Base-by-base conservation (phyloP, 2,888 invertebrate species). In the Buathra laborator region DNA sequence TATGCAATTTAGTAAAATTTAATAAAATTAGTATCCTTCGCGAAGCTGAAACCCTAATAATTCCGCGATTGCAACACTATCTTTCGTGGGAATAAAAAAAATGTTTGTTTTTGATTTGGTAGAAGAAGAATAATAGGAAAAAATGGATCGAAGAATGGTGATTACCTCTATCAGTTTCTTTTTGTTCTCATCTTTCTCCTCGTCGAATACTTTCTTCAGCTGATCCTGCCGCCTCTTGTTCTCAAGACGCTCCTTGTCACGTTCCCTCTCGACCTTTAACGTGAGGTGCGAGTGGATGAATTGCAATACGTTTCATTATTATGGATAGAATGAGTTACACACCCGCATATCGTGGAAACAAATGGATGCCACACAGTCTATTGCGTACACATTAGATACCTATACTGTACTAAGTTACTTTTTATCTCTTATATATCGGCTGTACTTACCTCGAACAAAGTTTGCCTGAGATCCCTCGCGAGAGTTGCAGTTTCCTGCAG, bases 401-500 rank as follows among this genome's bases (percentile, higher is more conserved):
- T 77, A 72, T 67, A 53, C 66, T 46, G 24, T 19, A 62, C 56
- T 29, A 29, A 81, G 24, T 37, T 37, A 37, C 37, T 37, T 51
- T n/a, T 24, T 48, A 10, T 48, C 37, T 76, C 51, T 76, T 56
- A 51, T 71, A 37, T 68, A 79, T 66, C 56, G 48, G 9, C 44
- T 29, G 37, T 44, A 66, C 19, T 24, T 80, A 96, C 96, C 95
- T 98, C 98, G 90, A 97, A 97, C 46, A 98, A 95, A 0, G 98
- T 98, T 94, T 98, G 98, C 14, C 98, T 95, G 68, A 98, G 94
- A 93, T 98, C 98, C 84, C 98, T 95, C 0, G 98, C 98, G 83
- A 98, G 95, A 0, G 98, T 98, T 53, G 98, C 97, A 0, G 98
- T 98, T 94, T 98, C 98, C 92, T 98, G 98, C 44, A 98, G 94